Evolutionary conservation across 2,113 vertebrate species (phyloP).

Genomic region (Circaetus gallicus): DNA sequence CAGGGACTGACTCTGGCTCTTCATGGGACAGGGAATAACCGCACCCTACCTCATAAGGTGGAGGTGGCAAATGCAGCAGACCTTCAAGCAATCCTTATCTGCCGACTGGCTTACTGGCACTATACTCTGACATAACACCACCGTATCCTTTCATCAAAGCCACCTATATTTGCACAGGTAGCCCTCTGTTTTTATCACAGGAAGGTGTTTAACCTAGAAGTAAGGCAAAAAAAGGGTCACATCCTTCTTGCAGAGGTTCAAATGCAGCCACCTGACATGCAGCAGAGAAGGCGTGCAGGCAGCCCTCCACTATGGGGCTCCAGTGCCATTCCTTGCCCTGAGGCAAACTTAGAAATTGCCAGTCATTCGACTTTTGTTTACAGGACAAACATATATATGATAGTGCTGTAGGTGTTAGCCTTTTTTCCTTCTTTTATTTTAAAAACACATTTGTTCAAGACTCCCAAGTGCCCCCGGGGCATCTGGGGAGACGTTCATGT

Average conservation of each 20-base stretch:
- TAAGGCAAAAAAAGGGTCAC: background rate
- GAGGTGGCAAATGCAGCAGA: background rate
- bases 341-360: background rate
- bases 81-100: background rate
- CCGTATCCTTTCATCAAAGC: background rate
- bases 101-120: background rate
- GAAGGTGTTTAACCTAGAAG: background rate
- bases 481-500: background rate
- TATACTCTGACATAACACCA: background rate
- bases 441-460: background rate
- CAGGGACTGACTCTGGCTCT: background rate
- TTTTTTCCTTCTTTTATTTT: background rate
- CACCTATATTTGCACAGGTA: background rate
- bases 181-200: background rate
- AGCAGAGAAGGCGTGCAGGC: background rate
- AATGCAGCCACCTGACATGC: background rate
- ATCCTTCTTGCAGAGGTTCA: background rate
- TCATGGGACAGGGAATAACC: accelerated
- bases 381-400: background rate
- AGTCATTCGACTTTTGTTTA: background rate
- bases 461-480: background rate
- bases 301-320: background rate
- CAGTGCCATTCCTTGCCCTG: background rate
- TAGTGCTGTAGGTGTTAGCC: background rate
- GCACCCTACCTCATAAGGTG: background rate